phyloP scores from a whole-genome alignment of 2,797 vertebrate genomes.

The Onychomys leucogaster region DNA sequence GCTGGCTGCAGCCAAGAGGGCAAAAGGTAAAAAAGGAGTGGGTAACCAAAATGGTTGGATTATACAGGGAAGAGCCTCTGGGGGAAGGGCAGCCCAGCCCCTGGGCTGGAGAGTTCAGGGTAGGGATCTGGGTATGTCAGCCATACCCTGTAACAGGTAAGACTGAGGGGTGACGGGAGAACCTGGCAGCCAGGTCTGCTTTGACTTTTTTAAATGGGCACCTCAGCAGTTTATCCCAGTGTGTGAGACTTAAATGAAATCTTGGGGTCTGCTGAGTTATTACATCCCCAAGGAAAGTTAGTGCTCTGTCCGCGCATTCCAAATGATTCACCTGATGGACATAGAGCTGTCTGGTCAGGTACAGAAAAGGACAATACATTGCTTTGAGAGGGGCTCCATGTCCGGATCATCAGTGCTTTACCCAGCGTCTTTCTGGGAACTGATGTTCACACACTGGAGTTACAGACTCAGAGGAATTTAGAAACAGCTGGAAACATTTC shows the following conservation, averaged over 20 bases:
- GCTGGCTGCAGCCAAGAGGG: background rate
- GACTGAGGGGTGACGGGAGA: background rate
- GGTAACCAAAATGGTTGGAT: background rate
- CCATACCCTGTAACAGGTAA: background rate
- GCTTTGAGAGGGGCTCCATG: background rate
- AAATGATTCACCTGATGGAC: background rate
- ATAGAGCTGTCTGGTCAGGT: background rate
- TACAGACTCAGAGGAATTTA: constrained; percentile 50
- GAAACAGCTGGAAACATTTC: constrained; percentile 33
- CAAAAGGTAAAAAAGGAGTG: background rate
- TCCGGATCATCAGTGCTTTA: background rate
- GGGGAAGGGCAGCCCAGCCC: background rate
- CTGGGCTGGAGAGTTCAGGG: background rate
- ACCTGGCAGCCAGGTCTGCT: background rate
- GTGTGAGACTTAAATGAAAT: background rate
- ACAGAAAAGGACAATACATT: background rate
- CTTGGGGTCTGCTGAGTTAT: background rate
- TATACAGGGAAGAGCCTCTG: background rate
- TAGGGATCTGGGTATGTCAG: background rate
- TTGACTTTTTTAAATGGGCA: background rate
- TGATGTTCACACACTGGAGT: background rate
- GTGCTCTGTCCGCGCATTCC: background rate
- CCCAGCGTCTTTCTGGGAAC: background rate
- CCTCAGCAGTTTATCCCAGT: background rate
- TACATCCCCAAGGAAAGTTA: background rate